Evolutionary conservation across 2,113 vertebrate species (phyloP).

Genomic region (Nanorana parkeri): DNA sequence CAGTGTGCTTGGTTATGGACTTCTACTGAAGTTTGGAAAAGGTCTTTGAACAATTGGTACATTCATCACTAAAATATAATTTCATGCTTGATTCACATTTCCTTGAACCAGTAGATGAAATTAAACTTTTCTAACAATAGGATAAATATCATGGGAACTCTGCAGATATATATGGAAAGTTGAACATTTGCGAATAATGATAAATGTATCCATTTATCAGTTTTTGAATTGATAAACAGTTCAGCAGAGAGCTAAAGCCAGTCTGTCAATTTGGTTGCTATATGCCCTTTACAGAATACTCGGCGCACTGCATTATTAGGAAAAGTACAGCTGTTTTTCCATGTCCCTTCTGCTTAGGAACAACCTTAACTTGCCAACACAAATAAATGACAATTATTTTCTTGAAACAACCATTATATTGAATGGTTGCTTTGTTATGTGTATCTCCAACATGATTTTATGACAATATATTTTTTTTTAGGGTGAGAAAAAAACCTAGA

Average conservation of each 20-base stretch:
- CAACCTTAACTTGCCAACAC: too few species aligned
- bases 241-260: neutral
- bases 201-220: neutral
- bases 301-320: too few species aligned
- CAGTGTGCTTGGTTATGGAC: slow-evolving; percentile 19
- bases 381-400: too few species aligned
- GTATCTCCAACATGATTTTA: too few species aligned
- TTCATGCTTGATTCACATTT: slow-evolving; percentile 44
- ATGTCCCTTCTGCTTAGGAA: too few species aligned
- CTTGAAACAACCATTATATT: too few species aligned
- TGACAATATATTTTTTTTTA: too few species aligned
- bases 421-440: too few species aligned
- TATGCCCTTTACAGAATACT: too few species aligned
- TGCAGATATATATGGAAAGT: slow-evolving; percentile 21
- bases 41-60: slow-evolving; percentile 53
- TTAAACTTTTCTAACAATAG: slow-evolving; percentile 38
- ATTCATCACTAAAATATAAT: slow-evolving; percentile 60
- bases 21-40: slow-evolving; percentile 28
- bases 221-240: neutral
- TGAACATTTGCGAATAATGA: neutral
- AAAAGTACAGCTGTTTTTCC: too few species aligned
- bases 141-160: slow-evolving; percentile 43
- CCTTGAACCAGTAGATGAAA: slow-evolving; percentile 49
- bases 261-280: too few species aligned
- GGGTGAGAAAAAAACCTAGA: too few species aligned